Evolutionary conservation across 2,797 vertebrate genomes (phyloP), one percentile per base, ranked within the genome.

Genomic region (Mastacembelus armatus): DNA sequence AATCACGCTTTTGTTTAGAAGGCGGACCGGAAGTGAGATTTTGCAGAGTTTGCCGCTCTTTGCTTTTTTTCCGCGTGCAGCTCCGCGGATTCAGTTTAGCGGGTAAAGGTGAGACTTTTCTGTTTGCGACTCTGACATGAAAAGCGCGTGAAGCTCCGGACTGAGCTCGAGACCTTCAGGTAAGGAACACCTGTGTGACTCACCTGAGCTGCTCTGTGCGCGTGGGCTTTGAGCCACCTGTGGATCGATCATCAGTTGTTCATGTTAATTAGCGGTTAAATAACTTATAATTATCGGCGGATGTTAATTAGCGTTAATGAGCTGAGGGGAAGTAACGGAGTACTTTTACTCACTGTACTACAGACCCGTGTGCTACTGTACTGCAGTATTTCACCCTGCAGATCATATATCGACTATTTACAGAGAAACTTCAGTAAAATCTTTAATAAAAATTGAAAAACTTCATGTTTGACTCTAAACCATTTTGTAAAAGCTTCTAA

Each of bases 91-190:
- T 38, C 48, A 30, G 16, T 60, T 59, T n/a, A 45, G 38, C 49
- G 39, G 54, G 43, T 22, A 56, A 50, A 64, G 8, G 58, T 30
- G 26, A 42, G 24, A 70, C 29, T 60, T 72, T 66, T n/a, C n/a
- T n/a, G n/a, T n/a, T n/a, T n/a, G n/a, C 21, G 62, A 32, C 56
- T 71, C n/a, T 35, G 80, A 63, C 63, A 78, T 77, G 82, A 71
- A 62, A 11, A 64, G 10, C 32, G 62, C 60, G 60, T 74, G 74
- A 85, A 35, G 69, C 51, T 61, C 4, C 67, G 5, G 44, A 71
- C 57, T 4, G 55, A 69, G 55, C 58, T 47, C 72, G 57, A 73
- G 67, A 70, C 47, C 61, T 49, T 32, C 81, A 83, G 86, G 86
- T 88, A 80, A 77, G 81, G 10, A 12, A 18, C 38, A 38, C 33